Evolutionary conservation across 2,888 invertebrate genomes (phyloP), one percentile per base, ranked within the genome.

Genomic region (Lymantria dispar): DNA sequence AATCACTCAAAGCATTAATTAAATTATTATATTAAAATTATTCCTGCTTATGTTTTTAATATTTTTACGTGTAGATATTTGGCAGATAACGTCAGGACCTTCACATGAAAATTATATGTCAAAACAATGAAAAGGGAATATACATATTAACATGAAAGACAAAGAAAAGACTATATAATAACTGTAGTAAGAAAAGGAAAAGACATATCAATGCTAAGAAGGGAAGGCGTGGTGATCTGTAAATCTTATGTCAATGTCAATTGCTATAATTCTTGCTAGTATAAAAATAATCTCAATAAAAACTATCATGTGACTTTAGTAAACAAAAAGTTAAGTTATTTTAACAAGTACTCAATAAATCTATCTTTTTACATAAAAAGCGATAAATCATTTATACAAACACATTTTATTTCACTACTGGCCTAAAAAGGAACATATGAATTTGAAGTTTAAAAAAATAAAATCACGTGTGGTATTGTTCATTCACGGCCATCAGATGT

Each of bases 381-480:
- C 7, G 12, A 15, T n/a, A 10, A 10, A 3, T 22, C 10, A 1
- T 33, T 33, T 33, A 33, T 10, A 33, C 8, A 33, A 59, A 47
- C 15, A 22, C 7, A 42, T 30, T 37, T 12, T n/a, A 42, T 45
- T 50, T 44, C 53, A 44, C 51, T 38, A 65, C 83, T 89, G 90
- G 87, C 78, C 45, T 66, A 60, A 78, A 84, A 85, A 81, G 72
- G 85, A 86, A 86, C 73, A 69, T 58, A 38, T 56, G 64, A 73
- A 76, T 85, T 88, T 76, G 62, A 84, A 74, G 75, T 70, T 66
- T 55, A 79, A 79, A 76, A 81, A 81, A 81, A 45, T 50, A 74
- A 76, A 83, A 86, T 91, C 90, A 91, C 91, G 89, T 90, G 90
- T 86, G 70, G 75, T 70, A 72, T 67, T 40, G 13, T 80, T 77